Conservation (phyloP, 2,888 invertebrate genomes). For the Pollenia labialis region DNA sequence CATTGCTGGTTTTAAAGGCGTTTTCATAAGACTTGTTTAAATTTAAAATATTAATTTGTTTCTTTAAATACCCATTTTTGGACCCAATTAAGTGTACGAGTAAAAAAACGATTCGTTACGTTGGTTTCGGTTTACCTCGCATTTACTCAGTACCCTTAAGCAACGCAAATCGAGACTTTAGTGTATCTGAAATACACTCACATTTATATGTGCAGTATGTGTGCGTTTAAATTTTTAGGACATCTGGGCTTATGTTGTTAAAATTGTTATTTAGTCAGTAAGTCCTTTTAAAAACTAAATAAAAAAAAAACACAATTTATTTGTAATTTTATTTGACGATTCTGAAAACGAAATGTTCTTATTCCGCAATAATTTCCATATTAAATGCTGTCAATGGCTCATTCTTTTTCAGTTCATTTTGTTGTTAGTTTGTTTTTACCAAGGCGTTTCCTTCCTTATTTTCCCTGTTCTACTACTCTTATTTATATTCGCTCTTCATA, state of each 20-base stretch:
- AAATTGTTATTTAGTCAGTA: slow-evolving; percentile 50
- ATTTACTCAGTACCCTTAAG: too few relatives aligned
- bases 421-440: slow-evolving; percentile 11
- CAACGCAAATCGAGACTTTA: too few relatives aligned
- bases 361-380: slow-evolving; percentile 55
- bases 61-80: too few relatives aligned
- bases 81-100: too few relatives aligned
- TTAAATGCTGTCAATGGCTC: slow-evolving; percentile 26
- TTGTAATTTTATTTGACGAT: background rate
- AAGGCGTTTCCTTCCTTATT: slow-evolving; percentile 25
- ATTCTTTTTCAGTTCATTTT: slow-evolving; percentile 1
- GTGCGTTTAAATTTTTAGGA: slow-evolving; percentile 31
- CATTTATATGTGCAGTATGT: background rate
- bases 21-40: too few relatives aligned
- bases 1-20: too few relatives aligned
- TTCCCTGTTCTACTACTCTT: background rate
- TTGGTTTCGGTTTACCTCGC: too few relatives aligned
- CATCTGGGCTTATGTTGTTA: slow-evolving; percentile 49
- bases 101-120: too few relatives aligned
- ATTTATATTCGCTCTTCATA: background rate
- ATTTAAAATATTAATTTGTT: too few relatives aligned
- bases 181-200: background rate
- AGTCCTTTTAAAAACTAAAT: slow-evolving; percentile 33
- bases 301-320: slow-evolving; percentile 8
- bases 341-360: slow-evolving; percentile 32